A percentile compares a stretch with the other conserved stretches of the same genome.
phyloP scores from a whole-genome alignment of 2,888 invertebrate species.

The Xanthorhoe spadicearia region DNA sequence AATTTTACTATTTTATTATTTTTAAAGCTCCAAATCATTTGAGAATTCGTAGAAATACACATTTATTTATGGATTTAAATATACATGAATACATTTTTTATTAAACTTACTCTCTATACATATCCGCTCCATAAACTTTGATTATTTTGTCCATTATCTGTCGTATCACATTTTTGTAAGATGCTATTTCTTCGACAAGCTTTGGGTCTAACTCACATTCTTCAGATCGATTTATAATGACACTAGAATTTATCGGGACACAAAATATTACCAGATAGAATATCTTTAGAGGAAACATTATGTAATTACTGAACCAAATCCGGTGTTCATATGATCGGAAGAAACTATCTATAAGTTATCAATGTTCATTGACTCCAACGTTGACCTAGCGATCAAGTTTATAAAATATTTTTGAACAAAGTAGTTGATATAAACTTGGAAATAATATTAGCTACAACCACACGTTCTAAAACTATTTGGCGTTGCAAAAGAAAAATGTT shows the following conservation, averaged over 20 bases:
- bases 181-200: slow-evolving; percentile 80
- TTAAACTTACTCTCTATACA: slow-evolving; percentile 75
- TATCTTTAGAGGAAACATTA: slow-evolving; percentile 25
- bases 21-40: too few relatives aligned
- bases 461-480: neutral
- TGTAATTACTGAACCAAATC: slow-evolving; percentile 21
- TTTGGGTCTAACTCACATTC: slow-evolving; percentile 50
- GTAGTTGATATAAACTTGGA: neutral
- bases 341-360: slow-evolving; percentile 31
- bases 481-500: too few relatives aligned
- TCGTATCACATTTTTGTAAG: slow-evolving; percentile 77
- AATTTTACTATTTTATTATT: too few relatives aligned
- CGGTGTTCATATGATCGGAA: slow-evolving; percentile 9
- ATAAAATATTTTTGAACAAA: neutral
- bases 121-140: slow-evolving; percentile 71
- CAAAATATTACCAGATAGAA: slow-evolving; percentile 35
- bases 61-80: neutral
- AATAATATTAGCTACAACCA: neutral
- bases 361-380: slow-evolving; percentile 13
- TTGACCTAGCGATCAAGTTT: slow-evolving; percentile 15
- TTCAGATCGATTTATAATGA: slow-evolving; percentile 50
- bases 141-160: slow-evolving; percentile 75
- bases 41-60: too few relatives aligned
- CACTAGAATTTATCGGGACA: slow-evolving; percentile 43
- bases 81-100: neutral